These are phyloP conservation scores for Sapajus apella DNA, from an alignment of 2,113 vertebrate species.

Conservation along the genomic window DNA sequence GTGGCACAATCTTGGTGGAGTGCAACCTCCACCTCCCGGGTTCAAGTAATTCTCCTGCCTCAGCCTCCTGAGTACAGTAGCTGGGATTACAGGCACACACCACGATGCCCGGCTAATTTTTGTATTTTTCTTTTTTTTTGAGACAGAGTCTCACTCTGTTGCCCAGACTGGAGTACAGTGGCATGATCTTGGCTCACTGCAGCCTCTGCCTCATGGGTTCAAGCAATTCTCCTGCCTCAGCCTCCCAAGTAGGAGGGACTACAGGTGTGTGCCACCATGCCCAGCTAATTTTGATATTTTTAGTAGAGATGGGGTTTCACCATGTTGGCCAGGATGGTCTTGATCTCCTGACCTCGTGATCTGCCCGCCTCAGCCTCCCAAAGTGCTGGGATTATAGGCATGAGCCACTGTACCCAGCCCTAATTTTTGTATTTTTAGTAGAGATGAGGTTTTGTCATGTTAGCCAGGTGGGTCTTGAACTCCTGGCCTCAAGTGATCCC, in stretches of 20 bases:
- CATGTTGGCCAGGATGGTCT: not conserved
- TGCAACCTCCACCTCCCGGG: too few species aligned
- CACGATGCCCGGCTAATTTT: not conserved
- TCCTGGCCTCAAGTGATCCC: too few species aligned
- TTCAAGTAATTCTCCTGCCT: not conserved
- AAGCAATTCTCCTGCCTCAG: not conserved
- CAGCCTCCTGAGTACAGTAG: not conserved
- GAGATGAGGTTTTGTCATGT: too few species aligned
- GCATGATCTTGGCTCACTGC: too few species aligned
- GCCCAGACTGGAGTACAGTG: not conserved
- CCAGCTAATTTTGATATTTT: not conserved
- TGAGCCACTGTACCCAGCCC: too few species aligned
- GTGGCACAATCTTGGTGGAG: too few species aligned
- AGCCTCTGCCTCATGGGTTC: not conserved
- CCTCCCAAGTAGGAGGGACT: not conserved
- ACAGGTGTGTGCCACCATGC: not conserved
- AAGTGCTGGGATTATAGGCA: too few species aligned
- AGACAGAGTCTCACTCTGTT: not conserved
- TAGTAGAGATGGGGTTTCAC: not conserved
- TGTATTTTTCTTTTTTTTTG: not conserved
- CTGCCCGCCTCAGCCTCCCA: too few species aligned
- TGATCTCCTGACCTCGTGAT: not conserved
- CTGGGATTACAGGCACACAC: not conserved
- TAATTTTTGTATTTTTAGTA: too few species aligned
- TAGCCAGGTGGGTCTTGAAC: too few species aligned